These are phyloP conservation scores for Hylomyscus alleni DNA, from an alignment of 2,797 vertebrate species.

Conservation along the genomic window DNA sequence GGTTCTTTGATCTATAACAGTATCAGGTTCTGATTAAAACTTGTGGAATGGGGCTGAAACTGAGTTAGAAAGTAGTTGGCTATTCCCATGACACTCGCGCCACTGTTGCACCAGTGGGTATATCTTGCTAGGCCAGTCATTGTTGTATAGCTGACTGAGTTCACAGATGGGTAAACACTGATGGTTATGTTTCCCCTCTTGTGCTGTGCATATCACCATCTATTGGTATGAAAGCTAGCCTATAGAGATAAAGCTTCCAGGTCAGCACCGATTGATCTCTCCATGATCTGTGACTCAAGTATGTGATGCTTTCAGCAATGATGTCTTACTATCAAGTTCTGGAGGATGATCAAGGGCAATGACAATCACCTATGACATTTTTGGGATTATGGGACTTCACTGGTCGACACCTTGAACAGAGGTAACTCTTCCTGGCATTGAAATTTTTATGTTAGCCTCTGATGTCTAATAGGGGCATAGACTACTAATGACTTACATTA, in stretches of 20 bases:
- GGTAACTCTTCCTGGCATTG: background rate
- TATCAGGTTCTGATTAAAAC: background rate
- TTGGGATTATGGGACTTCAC: too few species aligned
- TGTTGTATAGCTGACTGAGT: background rate
- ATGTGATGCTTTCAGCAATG: too few species aligned
- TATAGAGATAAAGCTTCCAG: background rate
- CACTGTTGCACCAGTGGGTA: background rate
- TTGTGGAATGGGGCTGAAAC: background rate
- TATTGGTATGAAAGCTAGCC: background rate
- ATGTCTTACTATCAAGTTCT: background rate
- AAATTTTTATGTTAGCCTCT: background rate
- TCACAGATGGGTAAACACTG: background rate
- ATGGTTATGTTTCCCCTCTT: background rate
- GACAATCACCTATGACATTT: too few species aligned
- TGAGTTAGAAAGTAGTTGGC: background rate
- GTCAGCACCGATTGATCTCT: background rate
- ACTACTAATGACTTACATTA: too few species aligned
- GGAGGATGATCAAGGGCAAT: background rate
- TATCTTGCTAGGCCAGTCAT: background rate
- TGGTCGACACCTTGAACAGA: background rate
- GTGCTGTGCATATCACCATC: background rate
- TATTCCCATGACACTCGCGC: background rate
- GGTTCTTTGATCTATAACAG: background rate
- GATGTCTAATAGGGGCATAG: background rate
- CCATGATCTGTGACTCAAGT: background rate